Conservation (phyloP, 2,113 vertebrate genomes). For the Lasiurus cinereus region DNA sequence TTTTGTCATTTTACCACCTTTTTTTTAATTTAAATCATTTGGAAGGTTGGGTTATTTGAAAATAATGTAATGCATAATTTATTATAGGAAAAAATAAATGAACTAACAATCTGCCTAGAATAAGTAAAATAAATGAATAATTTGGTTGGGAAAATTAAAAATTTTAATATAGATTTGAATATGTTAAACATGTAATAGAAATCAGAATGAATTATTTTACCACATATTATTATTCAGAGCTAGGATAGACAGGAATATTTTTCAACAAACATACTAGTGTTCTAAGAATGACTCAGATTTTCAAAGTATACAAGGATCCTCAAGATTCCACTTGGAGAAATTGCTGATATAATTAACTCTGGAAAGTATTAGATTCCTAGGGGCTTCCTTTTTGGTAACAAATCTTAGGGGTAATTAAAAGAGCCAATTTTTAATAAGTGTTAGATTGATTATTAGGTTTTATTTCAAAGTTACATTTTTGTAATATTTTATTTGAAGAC, state of each 20-base stretch:
- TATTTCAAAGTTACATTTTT: conserved; percentile 66
- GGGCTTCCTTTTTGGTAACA: conserved; percentile 55
- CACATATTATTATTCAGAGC: conserved; percentile 24
- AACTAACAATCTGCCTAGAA: not conserved
- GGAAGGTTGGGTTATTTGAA: not conserved
- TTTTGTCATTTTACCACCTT: not conserved
- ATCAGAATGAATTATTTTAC: not conserved
- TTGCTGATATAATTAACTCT: conserved; percentile 64
- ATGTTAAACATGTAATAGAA: not conserved
- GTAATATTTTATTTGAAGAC: conserved; percentile 53
- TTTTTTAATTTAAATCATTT: not conserved
- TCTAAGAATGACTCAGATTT: conserved; percentile 48
- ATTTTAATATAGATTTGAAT: conserved; percentile 21
- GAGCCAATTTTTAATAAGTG: conserved; percentile 72
- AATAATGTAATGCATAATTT: too few species aligned
- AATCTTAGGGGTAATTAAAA: conserved; percentile 71
- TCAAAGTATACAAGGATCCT: conserved; percentile 46
- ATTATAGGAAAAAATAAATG: not conserved
- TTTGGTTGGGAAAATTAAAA: not conserved
- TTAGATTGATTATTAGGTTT: conserved; percentile 63
- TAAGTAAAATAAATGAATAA: conserved; percentile 23
- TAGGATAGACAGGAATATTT: not conserved
- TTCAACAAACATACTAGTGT: not conserved
- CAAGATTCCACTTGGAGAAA: conserved; percentile 67
- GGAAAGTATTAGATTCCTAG: conserved; percentile 42